Percentiles rank a stretch among this genome's conserved stretches.
Evolutionary conservation across 2,797 vertebrate genomes (phyloP).

Genomic region (Melanotaenia trifasciata): DNA sequence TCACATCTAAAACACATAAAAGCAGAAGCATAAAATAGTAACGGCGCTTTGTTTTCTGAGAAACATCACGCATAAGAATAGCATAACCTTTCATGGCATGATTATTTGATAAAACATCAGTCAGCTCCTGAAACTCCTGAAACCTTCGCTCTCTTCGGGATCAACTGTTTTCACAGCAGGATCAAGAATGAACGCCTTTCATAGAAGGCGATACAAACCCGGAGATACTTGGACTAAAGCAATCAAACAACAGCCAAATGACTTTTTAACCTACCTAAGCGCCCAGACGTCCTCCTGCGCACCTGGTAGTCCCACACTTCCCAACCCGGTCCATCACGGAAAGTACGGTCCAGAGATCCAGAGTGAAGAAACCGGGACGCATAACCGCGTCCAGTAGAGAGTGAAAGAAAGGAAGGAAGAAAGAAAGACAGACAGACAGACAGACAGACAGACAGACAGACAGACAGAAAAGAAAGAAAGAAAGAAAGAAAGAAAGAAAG

Average conservation of each 20-base stretch:
- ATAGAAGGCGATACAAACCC: background rate
- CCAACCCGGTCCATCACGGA: slow-evolving; percentile 46
- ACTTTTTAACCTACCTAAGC: slow-evolving; percentile 57
- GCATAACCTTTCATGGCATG: no score
- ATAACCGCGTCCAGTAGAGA: background rate
- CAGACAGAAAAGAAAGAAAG: slow-evolving; percentile 1
- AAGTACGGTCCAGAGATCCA: slow-evolving; percentile 37
- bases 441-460: no score
- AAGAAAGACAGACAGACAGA: background rate
- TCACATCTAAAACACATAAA: no score
- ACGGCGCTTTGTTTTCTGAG: no score
- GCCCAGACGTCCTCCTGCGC: slow-evolving; percentile 56
- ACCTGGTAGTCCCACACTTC: slow-evolving; percentile 42
- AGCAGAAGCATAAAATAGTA: no score
- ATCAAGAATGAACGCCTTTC: background rate
- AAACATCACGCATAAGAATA: no score
- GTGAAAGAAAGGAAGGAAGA: background rate
- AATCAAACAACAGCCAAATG: background rate
- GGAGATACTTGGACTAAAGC: background rate
- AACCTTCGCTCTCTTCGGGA: background rate
- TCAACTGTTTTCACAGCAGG: background rate
- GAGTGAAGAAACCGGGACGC: slow-evolving; percentile 21
- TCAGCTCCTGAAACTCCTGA: background rate
- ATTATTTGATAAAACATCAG: background rate
- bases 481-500: background rate